Evolutionary conservation across 2,888 invertebrate genomes (phyloP).

Genomic region (Euplexia lucipara): DNA sequence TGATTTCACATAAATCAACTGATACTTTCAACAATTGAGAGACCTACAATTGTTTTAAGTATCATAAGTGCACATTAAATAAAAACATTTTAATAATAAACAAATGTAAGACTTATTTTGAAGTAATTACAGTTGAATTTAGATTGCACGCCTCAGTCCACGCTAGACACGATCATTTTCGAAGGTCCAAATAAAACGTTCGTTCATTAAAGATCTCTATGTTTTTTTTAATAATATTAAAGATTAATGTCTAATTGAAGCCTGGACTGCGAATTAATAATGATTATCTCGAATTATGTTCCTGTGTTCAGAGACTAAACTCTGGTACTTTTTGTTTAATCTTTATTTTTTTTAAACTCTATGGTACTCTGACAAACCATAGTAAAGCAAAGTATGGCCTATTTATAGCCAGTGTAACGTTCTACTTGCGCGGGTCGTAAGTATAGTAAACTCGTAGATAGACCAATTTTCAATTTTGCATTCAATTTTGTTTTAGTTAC

Average conservation of each 20-base stretch:
- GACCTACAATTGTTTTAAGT: conserved; percentile 18
- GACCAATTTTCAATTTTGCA: background rate
- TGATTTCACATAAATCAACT: conserved; percentile 20
- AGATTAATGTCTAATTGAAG: conserved; percentile 53
- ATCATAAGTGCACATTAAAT: conserved; percentile 28
- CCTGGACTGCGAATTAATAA: conserved; percentile 35
- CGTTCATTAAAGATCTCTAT: conserved; percentile 56
- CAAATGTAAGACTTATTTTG: conserved; percentile 59
- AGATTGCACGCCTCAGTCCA: conserved; percentile 50
- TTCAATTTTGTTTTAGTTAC: background rate
- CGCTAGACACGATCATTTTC: conserved; percentile 47
- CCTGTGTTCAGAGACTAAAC: conserved; percentile 26
- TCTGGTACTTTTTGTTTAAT: background rate
- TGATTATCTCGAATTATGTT: conserved; percentile 35
- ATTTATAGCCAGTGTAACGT: background rate
- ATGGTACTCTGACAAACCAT: background rate
- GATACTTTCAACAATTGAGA: conserved; percentile 31
- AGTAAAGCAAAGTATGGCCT: background rate
- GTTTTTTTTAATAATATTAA: conserved; percentile 44
- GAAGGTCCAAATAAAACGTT: conserved; percentile 52
- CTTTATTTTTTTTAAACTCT: background rate
- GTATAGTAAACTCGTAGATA: conserved; percentile 3
- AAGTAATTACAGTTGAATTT: conserved; percentile 50
- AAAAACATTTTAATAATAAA: conserved; percentile 35
- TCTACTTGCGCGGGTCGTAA: background rate